Base-by-base conservation (phyloP, 2,797 vertebrate genomes). In the Furcifer pardalis region DNA sequence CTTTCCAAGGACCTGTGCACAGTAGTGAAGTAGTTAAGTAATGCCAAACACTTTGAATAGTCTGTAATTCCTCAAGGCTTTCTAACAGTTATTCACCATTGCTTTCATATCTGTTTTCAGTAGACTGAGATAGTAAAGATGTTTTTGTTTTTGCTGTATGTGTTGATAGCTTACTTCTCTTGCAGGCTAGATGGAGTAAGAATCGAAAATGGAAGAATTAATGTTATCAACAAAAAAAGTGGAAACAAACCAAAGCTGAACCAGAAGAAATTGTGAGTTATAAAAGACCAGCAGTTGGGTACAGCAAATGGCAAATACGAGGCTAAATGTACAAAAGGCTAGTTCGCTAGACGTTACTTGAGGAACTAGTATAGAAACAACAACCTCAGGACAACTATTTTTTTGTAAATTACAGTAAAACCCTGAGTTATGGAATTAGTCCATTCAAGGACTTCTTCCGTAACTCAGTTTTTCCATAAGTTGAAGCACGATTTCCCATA, bases 121-220 rank as follows among this genome's bases (percentile, higher is more conserved):
- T 56, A 12, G 32, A 56, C 52, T 56, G 52, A 56, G 21, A n/a
- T n/a, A n/a, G n/a, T 84, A 35, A 15, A 42, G 10, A 44, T 72
- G n/a, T n/a, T n/a, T n/a, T n/a, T n/a, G n/a, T n/a, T n/a, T n/a
- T n/a, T n/a, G n/a, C n/a, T 40, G 2, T 15, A 17, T 59, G 7
- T 35, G 35, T 59, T 74, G 72, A 72, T 42, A 19, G 4, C 46
- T 76, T 60, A 60, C n/a, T 72, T 81, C 49, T 25, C 25, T 71
- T 42, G 19, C 93, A 99, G 98, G 90, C 95, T 99, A 93, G 98
- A 99, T 86, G 97, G 97, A 86, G 97, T 99, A 84, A 97, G 95
- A 89, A 97, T 96, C 92, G 98, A 98, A 95, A 97, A 96, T 90
- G 98, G 97, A 93, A 97, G 94, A 94, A 97, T 99, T 92, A 97